Evolutionary conservation across 2,797 vertebrate species (phyloP), one percentile per base, ranked within the genome.

Genomic region (Pelochelys cantorii): DNA sequence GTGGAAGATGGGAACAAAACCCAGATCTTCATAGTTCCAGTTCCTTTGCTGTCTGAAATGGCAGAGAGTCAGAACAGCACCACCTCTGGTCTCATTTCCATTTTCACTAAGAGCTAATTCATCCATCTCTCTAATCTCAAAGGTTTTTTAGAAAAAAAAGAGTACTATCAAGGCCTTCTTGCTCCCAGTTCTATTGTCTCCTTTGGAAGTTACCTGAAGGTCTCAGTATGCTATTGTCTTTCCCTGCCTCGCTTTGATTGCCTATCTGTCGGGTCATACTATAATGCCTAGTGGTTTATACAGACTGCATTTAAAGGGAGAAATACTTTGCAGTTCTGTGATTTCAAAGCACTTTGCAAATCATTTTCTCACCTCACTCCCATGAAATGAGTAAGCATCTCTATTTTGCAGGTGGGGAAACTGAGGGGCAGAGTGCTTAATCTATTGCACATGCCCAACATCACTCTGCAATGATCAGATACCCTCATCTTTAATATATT

Each of bases 401-500:
- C 20, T 42, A 59, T 91, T 94, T 82, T 93, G 78, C 31, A 85
- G 54, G 86, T 84, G 78, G 85, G 68, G 57, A 80, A 85, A 80
- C 17, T 65, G 68, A 90, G 48, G 37, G 31, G 27, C 68, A 62
- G 79, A 84, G 74, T 52, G 77, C 54, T 80, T 89, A 62, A 65
- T 84, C 60, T 60, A 52, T 18, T 42, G 42, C 34, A 27, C 25
- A 23, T 23, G 23, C 71, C 22, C 22, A 27, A 37, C 11, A 48
- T 20, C 34, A 27, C 71, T 48, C 20, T 42, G 37, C 7, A 3
- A 2, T 14, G 37, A 23, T 60, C 27, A 60, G 27, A 60, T 29
- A 60, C 59, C 29, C 23, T 37, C 25, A 27, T 75, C 71, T 75
- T 75, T 25, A 25, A 12, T 74, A 9, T 74, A 74, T 74, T 14